Conservation (phyloP, 1,140 invertebrate genomes). For the Lepidostoma basale region DNA sequence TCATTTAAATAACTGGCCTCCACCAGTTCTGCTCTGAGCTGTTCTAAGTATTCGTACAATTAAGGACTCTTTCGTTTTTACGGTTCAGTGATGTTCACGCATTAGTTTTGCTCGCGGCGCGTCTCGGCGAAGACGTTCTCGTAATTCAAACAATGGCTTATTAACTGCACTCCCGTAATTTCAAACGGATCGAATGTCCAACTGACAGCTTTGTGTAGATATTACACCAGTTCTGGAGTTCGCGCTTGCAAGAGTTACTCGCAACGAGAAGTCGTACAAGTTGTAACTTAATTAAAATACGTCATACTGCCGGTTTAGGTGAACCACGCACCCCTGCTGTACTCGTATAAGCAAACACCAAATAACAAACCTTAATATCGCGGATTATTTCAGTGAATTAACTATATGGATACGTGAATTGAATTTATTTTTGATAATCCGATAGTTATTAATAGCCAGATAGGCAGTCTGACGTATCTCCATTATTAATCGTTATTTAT, state of each 20-base stretch:
- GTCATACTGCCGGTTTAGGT: too few relatives aligned
- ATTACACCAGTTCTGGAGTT: too few relatives aligned
- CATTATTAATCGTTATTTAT: background rate
- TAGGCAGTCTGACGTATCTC: background rate
- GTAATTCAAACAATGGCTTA: background rate
- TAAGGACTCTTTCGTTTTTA: constrained; percentile 23
- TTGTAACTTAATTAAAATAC: too few relatives aligned
- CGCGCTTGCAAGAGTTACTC: too few relatives aligned
- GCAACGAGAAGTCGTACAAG: too few relatives aligned
- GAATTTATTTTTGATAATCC: background rate
- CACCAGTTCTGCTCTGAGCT: background rate
- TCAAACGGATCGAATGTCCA: too few relatives aligned
- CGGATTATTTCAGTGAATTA: background rate
- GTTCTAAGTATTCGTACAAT: constrained; percentile 16
- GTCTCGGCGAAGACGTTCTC: background rate
- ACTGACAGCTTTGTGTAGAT: too few relatives aligned
- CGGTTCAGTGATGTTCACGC: constrained; percentile 17
- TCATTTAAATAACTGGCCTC: background rate
- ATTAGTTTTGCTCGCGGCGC: constrained; percentile 15
- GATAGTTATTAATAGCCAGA: background rate
- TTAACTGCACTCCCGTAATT: too few relatives aligned
- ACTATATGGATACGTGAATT: background rate
- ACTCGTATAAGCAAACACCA: background rate
- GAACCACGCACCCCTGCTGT: too few relatives aligned
- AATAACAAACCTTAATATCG: background rate